These are phyloP conservation scores for Morpho deidamia DNA, from an alignment of 2,888 invertebrate genomes.

Conservation along the genomic window DNA sequence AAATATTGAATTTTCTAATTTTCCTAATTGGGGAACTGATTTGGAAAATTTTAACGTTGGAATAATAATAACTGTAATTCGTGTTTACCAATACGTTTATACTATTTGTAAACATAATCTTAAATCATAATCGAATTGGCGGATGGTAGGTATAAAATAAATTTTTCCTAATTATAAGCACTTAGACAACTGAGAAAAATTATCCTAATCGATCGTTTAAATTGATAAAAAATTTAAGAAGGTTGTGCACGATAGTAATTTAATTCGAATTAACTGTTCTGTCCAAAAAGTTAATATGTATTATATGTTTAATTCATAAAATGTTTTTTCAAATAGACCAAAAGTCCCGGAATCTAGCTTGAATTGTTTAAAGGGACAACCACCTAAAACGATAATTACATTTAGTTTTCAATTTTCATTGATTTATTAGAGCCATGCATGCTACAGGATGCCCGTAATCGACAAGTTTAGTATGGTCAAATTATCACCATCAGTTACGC, in stretches of 20 bases:
- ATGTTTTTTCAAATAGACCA: not conserved
- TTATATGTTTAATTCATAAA: slow-evolving; percentile 10
- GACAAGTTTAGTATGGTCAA: slow-evolving; percentile 55
- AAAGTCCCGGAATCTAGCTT: too few relatives aligned
- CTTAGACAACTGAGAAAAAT: slow-evolving; percentile 9
- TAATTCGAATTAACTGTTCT: slow-evolving; percentile 57
- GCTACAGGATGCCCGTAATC: slow-evolving; percentile 51
- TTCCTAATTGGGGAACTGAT: too few relatives aligned
- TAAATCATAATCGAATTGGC: too few relatives aligned
- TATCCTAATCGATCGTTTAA: slow-evolving; percentile 35
- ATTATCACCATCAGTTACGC: slow-evolving; percentile 35
- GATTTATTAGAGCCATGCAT: slow-evolving; percentile 65
- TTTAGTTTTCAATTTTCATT: slow-evolving; percentile 45
- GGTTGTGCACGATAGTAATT: slow-evolving; percentile 76
- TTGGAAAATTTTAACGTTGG: too few relatives aligned
- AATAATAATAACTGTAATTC: too few relatives aligned
- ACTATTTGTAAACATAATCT: too few relatives aligned
- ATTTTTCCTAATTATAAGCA: not conserved
- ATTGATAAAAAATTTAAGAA: slow-evolving; percentile 46
- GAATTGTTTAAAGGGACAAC: slow-evolving; percentile 11
- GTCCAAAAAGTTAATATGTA: slow-evolving; percentile 51
- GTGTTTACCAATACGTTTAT: too few relatives aligned
- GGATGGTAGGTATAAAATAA: too few relatives aligned
- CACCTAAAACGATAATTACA: slow-evolving; percentile 24
- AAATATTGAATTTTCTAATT: too few relatives aligned